Evolutionary conservation across 2,113 vertebrate genomes (phyloP).

Genomic region (Scatophagus argus): DNA sequence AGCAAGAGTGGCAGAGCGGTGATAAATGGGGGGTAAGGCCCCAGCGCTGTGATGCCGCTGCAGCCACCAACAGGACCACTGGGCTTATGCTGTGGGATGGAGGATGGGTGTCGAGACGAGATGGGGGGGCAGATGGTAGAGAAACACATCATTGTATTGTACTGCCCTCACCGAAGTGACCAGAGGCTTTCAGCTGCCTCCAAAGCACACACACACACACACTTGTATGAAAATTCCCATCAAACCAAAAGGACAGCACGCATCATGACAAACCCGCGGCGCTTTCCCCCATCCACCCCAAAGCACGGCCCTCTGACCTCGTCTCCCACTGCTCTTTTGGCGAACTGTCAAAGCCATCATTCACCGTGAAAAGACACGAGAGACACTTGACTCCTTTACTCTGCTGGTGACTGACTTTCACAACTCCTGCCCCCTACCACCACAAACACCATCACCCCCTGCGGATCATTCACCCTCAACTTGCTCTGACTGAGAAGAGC

Average conservation of each 20-base stretch:
- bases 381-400: constrained; percentile 78
- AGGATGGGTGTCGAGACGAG: constrained; percentile 46
- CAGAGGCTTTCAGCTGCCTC: constrained; percentile 79
- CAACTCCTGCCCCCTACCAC: constrained; percentile 55
- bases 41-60: constrained; percentile 61
- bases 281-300: constrained; percentile 48
- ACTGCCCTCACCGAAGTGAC: constrained; percentile 48
- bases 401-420: constrained; percentile 76
- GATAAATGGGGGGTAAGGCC: constrained; percentile 74
- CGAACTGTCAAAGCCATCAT: constrained; percentile 86
- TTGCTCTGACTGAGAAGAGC: constrained; percentile 40
- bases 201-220: constrained; percentile 32
- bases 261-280: constrained; percentile 58
- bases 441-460: constrained; percentile 2
- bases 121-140: constrained; percentile 19
- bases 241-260: constrained; percentile 50
- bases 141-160: constrained; percentile 25
- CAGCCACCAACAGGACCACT: constrained; percentile 75
- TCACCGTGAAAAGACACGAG: constrained; percentile 79
- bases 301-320: constrained; percentile 69
- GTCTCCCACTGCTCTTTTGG: constrained; percentile 81
- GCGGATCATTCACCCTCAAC: constrained; percentile 48
- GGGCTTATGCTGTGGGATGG: constrained; percentile 29
- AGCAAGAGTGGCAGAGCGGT: constrained; percentile 61
- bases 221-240: constrained; percentile 52